Conservation (phyloP, 1,140 invertebrate species). For the Pogonomyrmex californicus region DNA sequence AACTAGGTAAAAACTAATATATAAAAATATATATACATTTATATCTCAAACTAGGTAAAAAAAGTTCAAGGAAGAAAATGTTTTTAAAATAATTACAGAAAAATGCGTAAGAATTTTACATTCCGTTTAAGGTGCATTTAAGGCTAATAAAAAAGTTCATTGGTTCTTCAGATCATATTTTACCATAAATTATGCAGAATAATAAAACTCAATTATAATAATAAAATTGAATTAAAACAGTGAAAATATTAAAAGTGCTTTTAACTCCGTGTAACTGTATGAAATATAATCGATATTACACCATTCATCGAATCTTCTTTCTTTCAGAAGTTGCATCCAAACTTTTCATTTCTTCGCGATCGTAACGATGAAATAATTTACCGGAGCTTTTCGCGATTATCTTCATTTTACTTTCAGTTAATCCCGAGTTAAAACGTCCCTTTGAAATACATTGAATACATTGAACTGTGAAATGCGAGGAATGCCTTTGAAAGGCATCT, state of each 20-base stretch:
- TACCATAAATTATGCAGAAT: background rate
- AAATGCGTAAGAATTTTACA: background rate
- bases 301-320: background rate
- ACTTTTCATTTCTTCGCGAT: background rate
- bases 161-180: background rate
- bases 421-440: background rate
- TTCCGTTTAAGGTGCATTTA: background rate
- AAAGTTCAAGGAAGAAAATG: too few species aligned
- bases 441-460: background rate
- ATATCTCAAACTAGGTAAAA: background rate
- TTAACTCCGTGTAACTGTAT: background rate
- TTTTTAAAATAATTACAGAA: background rate
- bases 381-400: background rate
- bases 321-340: conserved; percentile 4
- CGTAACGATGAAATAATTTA: conserved; percentile 14
- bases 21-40: background rate
- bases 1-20: background rate
- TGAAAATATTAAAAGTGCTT: conserved; percentile 14
- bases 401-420: conserved; percentile 16
- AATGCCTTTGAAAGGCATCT: background rate
- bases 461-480: background rate
- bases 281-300: background rate
- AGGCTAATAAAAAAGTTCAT: background rate
- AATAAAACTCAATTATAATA: conserved; percentile 2
- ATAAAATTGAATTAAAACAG: background rate